A percentile compares a stretch with the other conserved stretches of the same genome.
Evolutionary conservation across 2,113 vertebrate species (phyloP).

Genomic region (Neotoma lepida): DNA sequence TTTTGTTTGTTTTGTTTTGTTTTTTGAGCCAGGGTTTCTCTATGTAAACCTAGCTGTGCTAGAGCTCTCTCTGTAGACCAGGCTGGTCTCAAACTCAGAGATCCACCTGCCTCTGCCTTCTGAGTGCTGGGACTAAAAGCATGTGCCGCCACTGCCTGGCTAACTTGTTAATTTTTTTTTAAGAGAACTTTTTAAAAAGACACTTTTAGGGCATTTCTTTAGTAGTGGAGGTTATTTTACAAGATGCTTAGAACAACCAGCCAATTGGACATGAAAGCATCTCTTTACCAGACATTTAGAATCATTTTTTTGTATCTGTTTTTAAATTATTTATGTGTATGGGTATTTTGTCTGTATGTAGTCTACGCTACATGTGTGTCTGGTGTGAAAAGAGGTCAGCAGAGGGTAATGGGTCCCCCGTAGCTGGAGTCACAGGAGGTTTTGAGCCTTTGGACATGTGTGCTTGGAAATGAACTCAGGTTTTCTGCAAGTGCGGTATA

Average conservation of each 20-base stretch:
- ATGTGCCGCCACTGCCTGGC: no score
- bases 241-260: not conserved
- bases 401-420: not conserved
- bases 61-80: no score
- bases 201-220: not conserved
- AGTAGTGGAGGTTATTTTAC: not conserved
- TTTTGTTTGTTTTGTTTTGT: not conserved
- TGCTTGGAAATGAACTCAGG: no score
- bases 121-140: no score
- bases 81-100: no score
- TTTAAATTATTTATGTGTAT: not conserved
- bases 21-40: no score
- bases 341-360: not conserved
- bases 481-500: no score
- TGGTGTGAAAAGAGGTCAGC: not conserved
- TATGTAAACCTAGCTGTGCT: no score
- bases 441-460: no score
- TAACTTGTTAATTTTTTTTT: not conserved
- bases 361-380: not conserved
- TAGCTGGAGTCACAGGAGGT: not conserved
- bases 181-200: not conserved
- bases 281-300: not conserved
- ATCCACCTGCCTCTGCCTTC: no score
- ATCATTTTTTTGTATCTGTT: not conserved
- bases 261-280: not conserved